A percentile compares a stretch with the other conserved stretches of the same genome.
phyloP scores from a whole-genome alignment of 1,140 invertebrate species.

The Metaphire vulgaris region DNA sequence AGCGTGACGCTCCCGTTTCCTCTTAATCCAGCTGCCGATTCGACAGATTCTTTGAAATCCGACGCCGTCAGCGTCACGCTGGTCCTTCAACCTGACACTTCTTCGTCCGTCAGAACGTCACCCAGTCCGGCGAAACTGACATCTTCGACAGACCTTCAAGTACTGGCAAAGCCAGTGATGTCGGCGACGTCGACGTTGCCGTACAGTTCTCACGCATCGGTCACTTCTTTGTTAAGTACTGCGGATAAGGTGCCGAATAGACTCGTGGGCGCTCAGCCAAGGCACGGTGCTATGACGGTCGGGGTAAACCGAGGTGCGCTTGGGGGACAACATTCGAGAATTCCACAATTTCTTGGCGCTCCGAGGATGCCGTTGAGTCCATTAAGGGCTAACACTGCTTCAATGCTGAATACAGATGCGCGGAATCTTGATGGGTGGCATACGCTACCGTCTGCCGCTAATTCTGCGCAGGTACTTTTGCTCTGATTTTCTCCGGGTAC shows the following conservation, averaged over 20 bases:
- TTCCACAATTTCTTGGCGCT: background rate
- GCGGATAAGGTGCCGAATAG: too few relatives aligned
- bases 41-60: background rate
- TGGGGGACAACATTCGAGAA: background rate
- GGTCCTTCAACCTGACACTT: background rate
- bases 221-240: too few relatives aligned
- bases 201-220: too few relatives aligned
- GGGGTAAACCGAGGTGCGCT: background rate
- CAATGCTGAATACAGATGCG: too few relatives aligned
- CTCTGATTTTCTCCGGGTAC: too few relatives aligned
- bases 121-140: background rate
- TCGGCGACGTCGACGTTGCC: background rate
- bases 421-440: too few relatives aligned
- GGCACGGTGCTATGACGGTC: too few relatives aligned
- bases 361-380: background rate
- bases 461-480: too few relatives aligned
- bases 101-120: background rate
- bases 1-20: background rate
- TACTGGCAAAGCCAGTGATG: background rate
- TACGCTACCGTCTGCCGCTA: too few relatives aligned
- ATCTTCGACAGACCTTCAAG: background rate
- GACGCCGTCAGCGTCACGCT: background rate
- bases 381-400: background rate
- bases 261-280: too few relatives aligned
- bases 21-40: background rate